Conservation (phyloP, 2,113 vertebrate genomes). For the Ramphastos sulfuratus region DNA sequence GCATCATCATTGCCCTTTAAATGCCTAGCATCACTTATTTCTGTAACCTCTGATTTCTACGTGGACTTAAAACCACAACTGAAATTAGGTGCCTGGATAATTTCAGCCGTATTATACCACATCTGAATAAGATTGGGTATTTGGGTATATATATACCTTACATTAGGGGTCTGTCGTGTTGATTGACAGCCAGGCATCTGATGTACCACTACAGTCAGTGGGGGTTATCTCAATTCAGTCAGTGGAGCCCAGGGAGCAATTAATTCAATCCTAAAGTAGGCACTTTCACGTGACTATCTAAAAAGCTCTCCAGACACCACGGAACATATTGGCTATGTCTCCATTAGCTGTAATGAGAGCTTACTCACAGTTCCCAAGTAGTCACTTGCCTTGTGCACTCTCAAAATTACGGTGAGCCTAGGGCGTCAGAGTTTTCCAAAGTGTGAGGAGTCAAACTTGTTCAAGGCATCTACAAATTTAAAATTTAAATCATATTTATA, state of each 20-base stretch:
- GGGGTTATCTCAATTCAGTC: rapidly evolving
- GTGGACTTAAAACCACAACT: background rate
- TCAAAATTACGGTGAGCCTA: background rate
- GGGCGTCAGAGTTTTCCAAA: rapidly evolving
- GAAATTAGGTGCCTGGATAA: background rate
- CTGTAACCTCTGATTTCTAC: background rate
- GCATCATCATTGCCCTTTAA: background rate
- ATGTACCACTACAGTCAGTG: rapidly evolving
- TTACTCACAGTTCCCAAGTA: rapidly evolving
- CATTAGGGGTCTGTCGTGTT: rapidly evolving
- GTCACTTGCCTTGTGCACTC: rapidly evolving
- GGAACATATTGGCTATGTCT: rapidly evolving
- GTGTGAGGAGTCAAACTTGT: background rate
- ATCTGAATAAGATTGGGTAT: rapidly evolving
- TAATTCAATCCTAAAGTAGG: background rate
- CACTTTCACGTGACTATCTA: background rate
- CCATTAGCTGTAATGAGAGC: background rate
- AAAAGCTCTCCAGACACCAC: background rate
- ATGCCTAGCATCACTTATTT: background rate
- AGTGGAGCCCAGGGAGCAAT: background rate
- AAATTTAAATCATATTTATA: background rate
- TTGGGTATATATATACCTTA: background rate
- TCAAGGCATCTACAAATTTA: background rate
- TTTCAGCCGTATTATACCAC: background rate
- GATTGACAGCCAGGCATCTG: no score